Evolutionary conservation across 2,797 vertebrate species (phyloP), one percentile per base, ranked within the genome.

Genomic region (Hyperoplus immaculatus): DNA sequence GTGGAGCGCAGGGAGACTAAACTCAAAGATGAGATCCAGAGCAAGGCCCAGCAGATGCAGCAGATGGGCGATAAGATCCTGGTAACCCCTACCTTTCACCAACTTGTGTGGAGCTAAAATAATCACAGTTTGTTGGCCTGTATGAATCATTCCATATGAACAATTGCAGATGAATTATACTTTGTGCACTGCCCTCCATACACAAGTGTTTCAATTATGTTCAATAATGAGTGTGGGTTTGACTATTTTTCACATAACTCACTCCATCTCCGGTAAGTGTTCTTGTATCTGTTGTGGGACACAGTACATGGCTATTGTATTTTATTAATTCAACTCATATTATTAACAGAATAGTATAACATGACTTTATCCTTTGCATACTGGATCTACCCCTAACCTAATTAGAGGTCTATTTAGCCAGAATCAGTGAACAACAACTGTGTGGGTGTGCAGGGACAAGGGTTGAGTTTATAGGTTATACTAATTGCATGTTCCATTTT

Each of bases 1-100:
- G 97, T 99, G 71, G 98, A 99, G 87, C 96, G 97, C n/a, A 96
- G 97, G 83, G 98, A 99, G 94, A 97, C 95, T 55, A 99, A 98
- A 82, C 95, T 99, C 64, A 99, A 99, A 90, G 98, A 99, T 88
- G 98, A 99, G 92, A 96, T 99, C 91, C 98, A 99, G 91, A 97
- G 97, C 89, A 99, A 99, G 89, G 96, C 96, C 86, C 97, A 98
- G 87, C 98, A 99, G 95, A 97, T 99, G 88, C 98, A 99, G 93
- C 98, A 99, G 95, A 99, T 99, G 98, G 96, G 96, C 65, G 97
- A 99, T 91, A 99, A 98, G 96, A 99, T 99, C 93, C 92, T 98
- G 97, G 98, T 99, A 96, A 94, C 29, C 45, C 81, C 29, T 29
- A 69, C 58, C 69, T 80, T 83, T 78, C 62, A 66, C 58, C 29